Evolutionary conservation across 2,113 vertebrate genomes (phyloP).

Genomic region (Callochromis pleurospilus): DNA sequence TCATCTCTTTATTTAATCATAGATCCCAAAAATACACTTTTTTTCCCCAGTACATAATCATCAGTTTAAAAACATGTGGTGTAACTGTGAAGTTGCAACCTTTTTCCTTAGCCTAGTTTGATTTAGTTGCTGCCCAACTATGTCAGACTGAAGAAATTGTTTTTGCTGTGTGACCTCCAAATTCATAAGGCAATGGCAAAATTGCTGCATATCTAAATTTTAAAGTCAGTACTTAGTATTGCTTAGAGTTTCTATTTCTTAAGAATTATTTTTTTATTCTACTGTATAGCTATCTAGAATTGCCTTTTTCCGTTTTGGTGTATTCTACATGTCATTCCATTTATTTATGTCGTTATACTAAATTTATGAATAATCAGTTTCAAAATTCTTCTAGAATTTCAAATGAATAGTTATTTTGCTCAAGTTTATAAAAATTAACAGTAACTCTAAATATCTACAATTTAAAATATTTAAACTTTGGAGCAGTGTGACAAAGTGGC

Average conservation of each 20-base stretch:
- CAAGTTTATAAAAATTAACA: neutral
- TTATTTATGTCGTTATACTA: neutral
- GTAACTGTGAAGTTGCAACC: neutral
- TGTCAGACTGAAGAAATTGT: neutral
- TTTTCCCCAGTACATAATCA: neutral
- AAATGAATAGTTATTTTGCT: neutral
- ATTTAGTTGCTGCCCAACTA: neutral
- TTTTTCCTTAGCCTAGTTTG: neutral
- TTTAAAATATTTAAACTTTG: neutral
- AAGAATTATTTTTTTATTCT: neutral
- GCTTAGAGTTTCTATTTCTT: neutral
- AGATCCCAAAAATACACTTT: neutral
- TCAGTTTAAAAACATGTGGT: neutral
- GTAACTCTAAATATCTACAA: neutral
- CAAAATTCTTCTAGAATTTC: neutral
- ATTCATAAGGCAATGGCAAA: neutral
- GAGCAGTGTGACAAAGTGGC: neutral
- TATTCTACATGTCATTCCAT: neutral
- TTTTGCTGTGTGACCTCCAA: neutral
- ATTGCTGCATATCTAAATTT: neutral
- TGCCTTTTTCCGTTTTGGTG: neutral
- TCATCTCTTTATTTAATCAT: neutral
- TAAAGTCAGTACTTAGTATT: neutral
- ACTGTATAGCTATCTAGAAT: neutral
- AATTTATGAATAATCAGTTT: fast-evolving